These are phyloP conservation scores for Fundulus diaphanus DNA, from an alignment of 2,797 vertebrate species.

Conservation along the genomic window DNA sequence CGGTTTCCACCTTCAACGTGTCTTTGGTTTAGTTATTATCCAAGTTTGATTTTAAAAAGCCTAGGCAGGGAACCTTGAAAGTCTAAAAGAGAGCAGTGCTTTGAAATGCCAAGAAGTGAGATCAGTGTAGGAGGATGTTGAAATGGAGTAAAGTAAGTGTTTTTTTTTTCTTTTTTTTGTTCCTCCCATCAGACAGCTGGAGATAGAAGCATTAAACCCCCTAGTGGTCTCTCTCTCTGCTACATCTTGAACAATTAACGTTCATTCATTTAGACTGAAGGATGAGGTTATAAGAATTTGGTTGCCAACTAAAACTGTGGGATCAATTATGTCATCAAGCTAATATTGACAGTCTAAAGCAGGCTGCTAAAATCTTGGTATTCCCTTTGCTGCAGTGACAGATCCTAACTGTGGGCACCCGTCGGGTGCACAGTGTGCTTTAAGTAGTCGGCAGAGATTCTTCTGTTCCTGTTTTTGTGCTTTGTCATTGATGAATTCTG, in stretches of 20 bases:
- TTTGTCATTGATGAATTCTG: constrained; percentile 28
- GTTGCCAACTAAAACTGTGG: too few species aligned
- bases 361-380: background rate
- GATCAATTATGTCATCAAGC: too few species aligned
- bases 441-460: background rate
- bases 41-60: constrained; percentile 19
- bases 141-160: constrained; percentile 19
- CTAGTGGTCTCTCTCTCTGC: background rate
- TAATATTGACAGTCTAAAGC: background rate
- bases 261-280: too few species aligned
- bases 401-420: background rate
- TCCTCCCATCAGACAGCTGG: background rate
- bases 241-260: too few species aligned
- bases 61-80: constrained; percentile 36
- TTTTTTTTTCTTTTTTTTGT: constrained; percentile 13
- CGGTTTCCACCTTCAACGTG: constrained; percentile 21
- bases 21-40: constrained; percentile 20
- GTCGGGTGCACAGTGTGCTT: background rate
- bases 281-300: too few species aligned
- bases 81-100: constrained; percentile 32
- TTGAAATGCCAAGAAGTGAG: constrained; percentile 27
- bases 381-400: background rate
- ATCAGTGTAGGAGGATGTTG: constrained; percentile 31
- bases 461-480: constrained; percentile 7
- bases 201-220: background rate